Conservation (phyloP, 2,888 invertebrate genomes). For the Urechis unicinctus region DNA sequence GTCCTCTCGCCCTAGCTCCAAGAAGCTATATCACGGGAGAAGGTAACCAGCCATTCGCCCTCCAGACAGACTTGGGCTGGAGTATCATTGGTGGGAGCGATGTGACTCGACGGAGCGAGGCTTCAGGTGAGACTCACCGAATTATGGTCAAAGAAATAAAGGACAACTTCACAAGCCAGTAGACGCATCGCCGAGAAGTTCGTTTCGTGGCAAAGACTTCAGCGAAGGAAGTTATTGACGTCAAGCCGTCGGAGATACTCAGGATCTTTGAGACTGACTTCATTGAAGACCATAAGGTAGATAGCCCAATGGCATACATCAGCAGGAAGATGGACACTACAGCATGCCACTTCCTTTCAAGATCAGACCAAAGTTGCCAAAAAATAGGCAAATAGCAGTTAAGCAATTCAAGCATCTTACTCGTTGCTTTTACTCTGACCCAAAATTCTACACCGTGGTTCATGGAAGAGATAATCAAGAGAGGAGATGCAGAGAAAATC, state of each 20-base stretch:
- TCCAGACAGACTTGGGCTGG: too few relatives aligned
- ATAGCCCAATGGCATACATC: neutral
- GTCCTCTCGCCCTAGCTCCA: slow-evolving; percentile 20
- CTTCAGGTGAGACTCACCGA: too few relatives aligned
- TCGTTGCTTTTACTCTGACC: neutral
- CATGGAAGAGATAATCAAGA: neutral
- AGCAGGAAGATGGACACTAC: slow-evolving; percentile 1
- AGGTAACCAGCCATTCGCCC: too few relatives aligned
- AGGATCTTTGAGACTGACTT: slow-evolving; percentile 20
- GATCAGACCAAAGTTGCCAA: neutral
- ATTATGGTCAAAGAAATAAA: too few relatives aligned
- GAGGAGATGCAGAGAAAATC: slow-evolving; percentile 1
- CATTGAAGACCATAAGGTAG: slow-evolving; percentile 1
- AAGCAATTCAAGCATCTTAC: slow-evolving; percentile 1
- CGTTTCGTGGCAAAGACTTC: neutral
- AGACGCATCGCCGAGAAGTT: too few relatives aligned
- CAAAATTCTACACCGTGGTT: neutral
- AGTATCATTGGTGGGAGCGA: too few relatives aligned
- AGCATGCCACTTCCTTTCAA: neutral
- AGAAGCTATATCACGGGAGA: too few relatives aligned
- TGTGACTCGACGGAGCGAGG: too few relatives aligned
- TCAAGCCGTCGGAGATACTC: too few relatives aligned
- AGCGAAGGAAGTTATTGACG: too few relatives aligned
- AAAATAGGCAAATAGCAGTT: neutral
- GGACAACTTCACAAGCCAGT: too few relatives aligned